A percentile compares a stretch with the other conserved stretches of the same genome.
Evolutionary conservation across 1,140 invertebrate species (phyloP).

Genomic region (Pissodes strobi): DNA sequence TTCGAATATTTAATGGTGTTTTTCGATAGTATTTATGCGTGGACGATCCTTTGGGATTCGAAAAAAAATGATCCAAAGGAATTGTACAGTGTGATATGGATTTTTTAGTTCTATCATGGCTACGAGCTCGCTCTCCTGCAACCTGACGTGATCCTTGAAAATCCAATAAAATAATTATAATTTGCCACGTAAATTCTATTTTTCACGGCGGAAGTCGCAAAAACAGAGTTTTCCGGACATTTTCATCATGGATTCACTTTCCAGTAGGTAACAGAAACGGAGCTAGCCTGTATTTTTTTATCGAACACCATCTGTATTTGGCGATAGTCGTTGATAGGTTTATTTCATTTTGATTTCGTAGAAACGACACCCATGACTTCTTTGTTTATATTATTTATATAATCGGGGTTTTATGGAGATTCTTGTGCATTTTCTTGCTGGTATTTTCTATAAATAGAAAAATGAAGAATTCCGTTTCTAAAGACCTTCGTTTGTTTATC

Average conservation of each 20-base stretch:
- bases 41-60: neutral
- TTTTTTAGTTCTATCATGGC: constrained; percentile 31
- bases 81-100: constrained; percentile 40
- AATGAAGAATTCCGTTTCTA: no score
- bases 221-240: neutral
- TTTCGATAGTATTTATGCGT: neutral
- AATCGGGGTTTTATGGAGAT: no score
- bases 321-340: constrained; percentile 40
- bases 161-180: constrained; percentile 9
- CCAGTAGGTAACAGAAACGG: constrained; percentile 26
- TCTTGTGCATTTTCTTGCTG: no score
- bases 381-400: constrained; percentile 36
- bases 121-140: constrained; percentile 17
- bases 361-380: constrained; percentile 35
- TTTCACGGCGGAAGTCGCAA: neutral
- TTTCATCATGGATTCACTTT: constrained; percentile 24
- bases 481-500: no score
- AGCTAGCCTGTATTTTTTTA: constrained; percentile 4
- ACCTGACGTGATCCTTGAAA: constrained; percentile 35
- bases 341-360: constrained; percentile 45
- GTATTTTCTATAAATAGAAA: no score
- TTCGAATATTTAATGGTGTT: neutral
- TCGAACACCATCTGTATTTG: constrained; percentile 27
- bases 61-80: neutral
- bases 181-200: constrained; percentile 22